Evolutionary conservation across 53 echinoderm and acorn worm genomes (phyloP).

Genomic region (Temnopleurus reevesii): DNA sequence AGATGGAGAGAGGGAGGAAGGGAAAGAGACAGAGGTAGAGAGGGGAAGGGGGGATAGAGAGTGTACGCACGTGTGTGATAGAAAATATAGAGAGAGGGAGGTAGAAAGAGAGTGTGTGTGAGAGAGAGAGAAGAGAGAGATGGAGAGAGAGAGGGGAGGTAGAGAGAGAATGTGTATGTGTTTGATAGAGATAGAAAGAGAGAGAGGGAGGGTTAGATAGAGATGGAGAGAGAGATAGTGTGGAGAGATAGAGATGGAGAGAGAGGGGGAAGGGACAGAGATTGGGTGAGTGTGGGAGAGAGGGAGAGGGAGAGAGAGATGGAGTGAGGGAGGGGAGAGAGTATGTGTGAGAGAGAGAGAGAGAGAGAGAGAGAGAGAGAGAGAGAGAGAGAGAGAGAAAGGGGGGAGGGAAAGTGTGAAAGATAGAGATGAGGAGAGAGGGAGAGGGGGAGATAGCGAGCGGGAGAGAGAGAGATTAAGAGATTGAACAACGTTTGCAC

Average conservation of each 20-base stretch:
- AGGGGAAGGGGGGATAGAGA: neutral
- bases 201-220: neutral
- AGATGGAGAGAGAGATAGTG: neutral
- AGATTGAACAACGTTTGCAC: neutral
- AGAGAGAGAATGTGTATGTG: neutral
- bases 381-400: neutral
- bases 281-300: neutral
- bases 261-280: neutral
- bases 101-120: neutral
- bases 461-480: neutral
- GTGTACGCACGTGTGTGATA: neutral
- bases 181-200: neutral
- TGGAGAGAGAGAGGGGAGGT: neutral
- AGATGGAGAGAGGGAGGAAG: neutral
- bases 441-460: neutral
- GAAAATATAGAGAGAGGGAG: no score
- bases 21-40: neutral
- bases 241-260: no score
- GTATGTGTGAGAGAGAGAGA: neutral
- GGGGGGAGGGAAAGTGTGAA: neutral
- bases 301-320: neutral
- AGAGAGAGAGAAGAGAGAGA: neutral
- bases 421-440: no score
- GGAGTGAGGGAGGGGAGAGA: neutral
- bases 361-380: neutral